These are phyloP conservation scores for Psettodes erumei DNA, from an alignment of 2,113 vertebrate species.

Conservation along the genomic window DNA sequence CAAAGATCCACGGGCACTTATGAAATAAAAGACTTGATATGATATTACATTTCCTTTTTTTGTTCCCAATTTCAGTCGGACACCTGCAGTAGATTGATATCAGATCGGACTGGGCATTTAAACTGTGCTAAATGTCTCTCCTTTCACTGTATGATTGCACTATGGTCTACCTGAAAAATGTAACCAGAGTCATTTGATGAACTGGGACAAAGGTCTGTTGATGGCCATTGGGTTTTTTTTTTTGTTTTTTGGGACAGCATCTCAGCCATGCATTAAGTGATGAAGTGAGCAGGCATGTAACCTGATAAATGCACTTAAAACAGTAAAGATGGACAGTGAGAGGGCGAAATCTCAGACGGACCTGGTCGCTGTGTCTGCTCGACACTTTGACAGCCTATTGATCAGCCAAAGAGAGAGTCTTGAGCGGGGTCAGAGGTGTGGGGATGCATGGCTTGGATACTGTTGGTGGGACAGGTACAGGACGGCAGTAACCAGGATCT, in stretches of 20 bases:
- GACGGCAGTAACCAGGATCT: slow-evolving; percentile 46
- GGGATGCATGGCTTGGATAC: slow-evolving; percentile 57
- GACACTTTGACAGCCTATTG: slow-evolving; percentile 80
- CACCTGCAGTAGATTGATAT: background rate
- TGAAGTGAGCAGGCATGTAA: slow-evolving; percentile 69
- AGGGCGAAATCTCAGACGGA: slow-evolving; percentile 75
- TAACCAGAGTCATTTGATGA: slow-evolving; percentile 60
- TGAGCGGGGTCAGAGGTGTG: slow-evolving; percentile 72
- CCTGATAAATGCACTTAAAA: slow-evolving; percentile 83
- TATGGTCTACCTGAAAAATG: slow-evolving; percentile 42
- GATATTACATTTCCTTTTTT: slow-evolving; percentile 7
- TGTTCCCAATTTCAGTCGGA: background rate
- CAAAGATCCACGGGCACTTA: slow-evolving; percentile 14
- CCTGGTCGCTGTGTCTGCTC: slow-evolving; percentile 61
- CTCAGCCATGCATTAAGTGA: slow-evolving; percentile 70
- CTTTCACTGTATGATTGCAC: slow-evolving; percentile 44
- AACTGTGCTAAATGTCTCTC: background rate
- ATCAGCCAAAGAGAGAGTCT: slow-evolving; percentile 67
- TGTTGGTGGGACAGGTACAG: slow-evolving; percentile 59
- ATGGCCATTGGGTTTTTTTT: slow-evolving; percentile 67
- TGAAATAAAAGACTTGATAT: slow-evolving; percentile 17
- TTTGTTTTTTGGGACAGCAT: slow-evolving; percentile 60
- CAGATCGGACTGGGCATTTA: slow-evolving; percentile 5
- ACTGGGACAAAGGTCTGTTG: slow-evolving; percentile 67
- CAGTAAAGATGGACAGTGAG: slow-evolving; percentile 75